A percentile compares a stretch with the other conserved stretches of the same genome.
Conservation (phyloP, 2,797 vertebrate species). For the Sphaeramia orbicularis region DNA sequence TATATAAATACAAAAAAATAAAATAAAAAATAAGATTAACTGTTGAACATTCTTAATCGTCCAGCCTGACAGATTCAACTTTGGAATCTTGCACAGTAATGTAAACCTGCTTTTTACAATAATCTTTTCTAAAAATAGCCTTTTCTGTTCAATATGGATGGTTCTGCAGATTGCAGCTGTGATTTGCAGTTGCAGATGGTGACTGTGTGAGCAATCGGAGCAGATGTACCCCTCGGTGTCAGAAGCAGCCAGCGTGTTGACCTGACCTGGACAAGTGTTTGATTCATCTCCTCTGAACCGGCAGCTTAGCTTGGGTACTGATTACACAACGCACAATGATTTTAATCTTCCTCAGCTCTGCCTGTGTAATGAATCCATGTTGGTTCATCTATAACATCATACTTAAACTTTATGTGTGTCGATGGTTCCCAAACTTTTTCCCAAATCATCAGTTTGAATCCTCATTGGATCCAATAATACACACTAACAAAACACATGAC, state of each 20-base stretch:
- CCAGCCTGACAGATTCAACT: background rate
- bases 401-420: constrained; percentile 19
- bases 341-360: constrained; percentile 54
- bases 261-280: constrained; percentile 19
- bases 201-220: constrained; percentile 32
- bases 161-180: background rate
- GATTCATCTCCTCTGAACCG: constrained; percentile 35
- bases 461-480: no score
- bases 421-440: no score
- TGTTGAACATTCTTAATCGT: constrained; percentile 27
- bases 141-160: background rate
- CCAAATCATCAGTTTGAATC: no score
- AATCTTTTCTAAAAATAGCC: constrained; percentile 11
- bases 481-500: no score
- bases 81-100: constrained; percentile 1
- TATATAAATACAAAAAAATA: constrained; percentile 3
- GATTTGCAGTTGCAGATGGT: constrained; percentile 9
- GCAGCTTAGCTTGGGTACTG: constrained; percentile 55
- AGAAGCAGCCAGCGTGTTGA: constrained; percentile 16
- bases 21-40: background rate
- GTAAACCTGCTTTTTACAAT: background rate
- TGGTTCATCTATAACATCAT: background rate
- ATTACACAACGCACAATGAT: constrained; percentile 57
- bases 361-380: constrained; percentile 26
- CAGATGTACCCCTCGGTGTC: constrained; percentile 28